phyloP scores from a whole-genome alignment of 1,140 invertebrate genomes.

The Bathynomus jamesi region DNA sequence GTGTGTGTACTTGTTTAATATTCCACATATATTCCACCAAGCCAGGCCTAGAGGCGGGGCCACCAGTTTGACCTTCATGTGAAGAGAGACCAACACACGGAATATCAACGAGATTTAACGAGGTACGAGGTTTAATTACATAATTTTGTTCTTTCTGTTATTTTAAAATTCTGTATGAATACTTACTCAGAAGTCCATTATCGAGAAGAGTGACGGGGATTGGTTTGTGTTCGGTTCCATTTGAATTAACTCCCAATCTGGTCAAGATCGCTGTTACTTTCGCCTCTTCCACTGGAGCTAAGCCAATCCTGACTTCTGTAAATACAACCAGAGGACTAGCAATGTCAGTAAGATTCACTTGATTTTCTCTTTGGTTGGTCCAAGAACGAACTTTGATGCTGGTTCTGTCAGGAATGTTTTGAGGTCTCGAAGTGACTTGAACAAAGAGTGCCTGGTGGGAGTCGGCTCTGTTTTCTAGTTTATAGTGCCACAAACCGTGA shows the following conservation, averaged over 20 bases:
- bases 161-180: too few relatives aligned
- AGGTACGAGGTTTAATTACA: too few relatives aligned
- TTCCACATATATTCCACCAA: too few relatives aligned
- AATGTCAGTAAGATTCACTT: slow-evolving; percentile 34
- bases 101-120: too few relatives aligned
- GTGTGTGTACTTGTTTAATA: too few relatives aligned
- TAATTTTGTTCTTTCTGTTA: too few relatives aligned
- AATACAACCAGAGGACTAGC: slow-evolving; percentile 27
- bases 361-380: slow-evolving; percentile 22
- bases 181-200: slow-evolving; percentile 33
- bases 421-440: slow-evolving; percentile 32
- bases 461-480: slow-evolving; percentile 31
- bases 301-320: slow-evolving; percentile 21
- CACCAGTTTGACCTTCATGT: too few relatives aligned
- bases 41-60: too few relatives aligned
- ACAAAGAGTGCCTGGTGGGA: slow-evolving; percentile 33
- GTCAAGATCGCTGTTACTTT: slow-evolving; percentile 28
- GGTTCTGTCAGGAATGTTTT: neutral
- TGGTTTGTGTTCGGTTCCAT: slow-evolving; percentile 28
- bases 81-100: too few relatives aligned
- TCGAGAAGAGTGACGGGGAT: slow-evolving; percentile 16
- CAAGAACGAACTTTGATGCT: slow-evolving; percentile 21
- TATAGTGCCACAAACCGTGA: slow-evolving; percentile 33
- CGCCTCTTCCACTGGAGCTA: slow-evolving; percentile 23
- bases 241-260: slow-evolving; percentile 24